phyloP scores from a whole-genome alignment of 2,113 vertebrate species.

The Toxotes jaculatrix region DNA sequence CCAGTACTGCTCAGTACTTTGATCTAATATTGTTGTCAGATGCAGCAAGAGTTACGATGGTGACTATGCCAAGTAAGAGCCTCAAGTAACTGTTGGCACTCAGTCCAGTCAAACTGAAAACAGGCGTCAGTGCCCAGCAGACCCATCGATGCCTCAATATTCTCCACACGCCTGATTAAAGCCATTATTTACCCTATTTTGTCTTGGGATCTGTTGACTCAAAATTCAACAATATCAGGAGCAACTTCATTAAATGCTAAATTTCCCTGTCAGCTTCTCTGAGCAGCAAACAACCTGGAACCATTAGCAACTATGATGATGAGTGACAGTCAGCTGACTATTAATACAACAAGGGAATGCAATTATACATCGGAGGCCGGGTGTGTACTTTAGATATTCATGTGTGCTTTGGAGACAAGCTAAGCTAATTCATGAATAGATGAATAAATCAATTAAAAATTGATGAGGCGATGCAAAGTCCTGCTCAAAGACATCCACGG shows the following conservation, averaged over 20 bases:
- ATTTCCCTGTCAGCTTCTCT: slow-evolving; percentile 7
- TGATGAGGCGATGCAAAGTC: slow-evolving; percentile 48
- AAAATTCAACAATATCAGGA: slow-evolving; percentile 10
- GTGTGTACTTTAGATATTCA: slow-evolving; percentile 48
- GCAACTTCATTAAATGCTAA: slow-evolving; percentile 38
- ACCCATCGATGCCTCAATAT: slow-evolving; percentile 1
- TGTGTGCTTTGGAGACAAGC: slow-evolving; percentile 53
- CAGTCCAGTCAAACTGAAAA: slow-evolving; percentile 38
- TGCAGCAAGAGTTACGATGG: not conserved
- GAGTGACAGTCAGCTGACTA: slow-evolving; percentile 45
- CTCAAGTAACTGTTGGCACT: slow-evolving; percentile 23
- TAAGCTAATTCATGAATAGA: slow-evolving; percentile 63
- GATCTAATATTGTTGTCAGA: not conserved
- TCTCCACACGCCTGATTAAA: slow-evolving; percentile 31
- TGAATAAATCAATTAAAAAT: slow-evolving; percentile 71
- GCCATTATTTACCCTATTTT: slow-evolving; percentile 20
- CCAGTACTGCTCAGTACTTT: not conserved
- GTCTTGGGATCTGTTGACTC: slow-evolving; percentile 19
- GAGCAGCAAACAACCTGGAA: slow-evolving; percentile 25
- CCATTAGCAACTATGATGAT: slow-evolving; percentile 35
- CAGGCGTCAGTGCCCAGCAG: slow-evolving; percentile 5
- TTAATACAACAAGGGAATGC: slow-evolving; percentile 21
- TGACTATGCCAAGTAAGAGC: slow-evolving; percentile 12
- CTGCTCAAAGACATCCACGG: slow-evolving; percentile 49
- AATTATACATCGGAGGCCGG: slow-evolving; percentile 18